phyloP scores from a whole-genome alignment of 2,113 vertebrate genomes.

The Bambusicola thoracicus region DNA sequence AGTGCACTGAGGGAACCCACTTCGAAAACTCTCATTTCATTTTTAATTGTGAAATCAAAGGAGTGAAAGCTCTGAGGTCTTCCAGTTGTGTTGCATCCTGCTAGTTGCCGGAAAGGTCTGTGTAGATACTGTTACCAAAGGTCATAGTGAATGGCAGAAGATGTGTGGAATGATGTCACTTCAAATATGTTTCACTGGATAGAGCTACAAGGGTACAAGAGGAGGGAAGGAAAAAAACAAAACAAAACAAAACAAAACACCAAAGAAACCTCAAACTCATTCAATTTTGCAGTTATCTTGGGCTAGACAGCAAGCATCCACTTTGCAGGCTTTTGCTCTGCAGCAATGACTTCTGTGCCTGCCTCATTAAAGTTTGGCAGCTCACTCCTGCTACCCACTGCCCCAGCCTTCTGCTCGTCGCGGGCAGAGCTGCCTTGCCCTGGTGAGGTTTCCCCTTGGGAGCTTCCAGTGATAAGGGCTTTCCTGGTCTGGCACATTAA shows the following conservation, averaged over 20 bases:
- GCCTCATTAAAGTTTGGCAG: conserved; percentile 49
- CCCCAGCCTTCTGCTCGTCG: conserved; percentile 23
- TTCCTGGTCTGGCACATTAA: conserved; percentile 52
- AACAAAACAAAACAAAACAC: background rate
- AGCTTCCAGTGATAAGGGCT: conserved; percentile 49
- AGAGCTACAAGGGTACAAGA: background rate
- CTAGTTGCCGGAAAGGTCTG: background rate
- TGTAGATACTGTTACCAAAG: background rate
- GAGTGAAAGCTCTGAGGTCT: background rate
- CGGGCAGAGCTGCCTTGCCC: conserved; percentile 4
- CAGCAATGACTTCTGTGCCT: background rate
- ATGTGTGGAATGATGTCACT: background rate
- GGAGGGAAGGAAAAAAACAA: too few species aligned
- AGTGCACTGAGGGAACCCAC: background rate
- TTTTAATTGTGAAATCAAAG: background rate
- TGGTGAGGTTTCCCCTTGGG: conserved; percentile 47
- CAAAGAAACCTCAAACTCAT: background rate
- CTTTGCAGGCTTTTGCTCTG: conserved; percentile 2
- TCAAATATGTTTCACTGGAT: background rate
- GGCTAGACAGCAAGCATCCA: background rate
- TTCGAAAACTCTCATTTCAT: conserved; percentile 1
- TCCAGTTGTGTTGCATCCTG: background rate
- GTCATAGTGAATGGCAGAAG: fast-evolving
- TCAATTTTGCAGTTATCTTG: background rate
- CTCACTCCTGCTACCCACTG: conserved; percentile 51